Conservation (phyloP, 2,797 vertebrate species). For the Vespertilio murinus region DNA sequence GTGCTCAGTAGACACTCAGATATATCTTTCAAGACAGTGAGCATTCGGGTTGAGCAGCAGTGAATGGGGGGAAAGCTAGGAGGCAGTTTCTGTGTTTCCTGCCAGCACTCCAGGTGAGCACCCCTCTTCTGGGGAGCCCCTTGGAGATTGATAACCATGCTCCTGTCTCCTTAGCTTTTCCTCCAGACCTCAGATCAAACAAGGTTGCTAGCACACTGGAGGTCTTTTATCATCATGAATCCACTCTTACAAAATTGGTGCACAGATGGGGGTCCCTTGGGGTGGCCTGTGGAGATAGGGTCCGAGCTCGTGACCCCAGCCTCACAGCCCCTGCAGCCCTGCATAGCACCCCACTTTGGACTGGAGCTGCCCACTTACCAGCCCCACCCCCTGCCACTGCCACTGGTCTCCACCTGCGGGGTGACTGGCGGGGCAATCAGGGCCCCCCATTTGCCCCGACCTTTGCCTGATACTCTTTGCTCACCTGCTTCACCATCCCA, state of each 20-base stretch:
- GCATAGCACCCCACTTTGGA: no score
- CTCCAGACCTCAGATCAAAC: background rate
- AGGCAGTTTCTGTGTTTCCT: background rate
- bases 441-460: no score
- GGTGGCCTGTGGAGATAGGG: no score
- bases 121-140: background rate
- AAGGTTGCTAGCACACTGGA: background rate
- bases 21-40: background rate
- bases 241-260: no score
- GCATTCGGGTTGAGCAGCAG: background rate
- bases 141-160: background rate
- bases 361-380: no score
- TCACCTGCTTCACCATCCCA: no score
- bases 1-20: background rate
- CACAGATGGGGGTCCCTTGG: no score
- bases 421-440: no score
- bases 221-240: background rate
- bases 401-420: no score
- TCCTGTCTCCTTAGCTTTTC: background rate
- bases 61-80: background rate
- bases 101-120: background rate
- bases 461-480: fast-evolving
- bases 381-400: no score
- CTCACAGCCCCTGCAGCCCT: no score
- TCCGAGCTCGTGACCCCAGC: no score